phyloP scores from a whole-genome alignment of 1,140 invertebrate species.

The Ctenoplectra terminalis region DNA sequence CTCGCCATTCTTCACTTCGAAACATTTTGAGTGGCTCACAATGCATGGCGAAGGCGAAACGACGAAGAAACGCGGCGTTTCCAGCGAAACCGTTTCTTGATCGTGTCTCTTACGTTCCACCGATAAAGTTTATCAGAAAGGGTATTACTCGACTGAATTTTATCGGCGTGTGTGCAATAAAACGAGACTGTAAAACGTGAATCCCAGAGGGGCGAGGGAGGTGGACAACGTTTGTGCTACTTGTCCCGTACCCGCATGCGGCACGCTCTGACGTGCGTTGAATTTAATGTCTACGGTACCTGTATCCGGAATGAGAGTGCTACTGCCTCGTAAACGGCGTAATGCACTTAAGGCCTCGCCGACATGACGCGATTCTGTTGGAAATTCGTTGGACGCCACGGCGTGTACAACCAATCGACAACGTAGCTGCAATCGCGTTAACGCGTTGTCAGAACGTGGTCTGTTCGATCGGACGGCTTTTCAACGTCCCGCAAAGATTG shows the following conservation, averaged over 20 bases:
- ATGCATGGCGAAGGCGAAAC: neutral
- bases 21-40: neutral
- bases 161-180: constrained; percentile 43
- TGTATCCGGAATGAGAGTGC: constrained; percentile 38
- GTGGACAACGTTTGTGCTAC: constrained; percentile 27
- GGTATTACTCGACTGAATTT: constrained; percentile 35
- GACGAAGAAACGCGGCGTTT: neutral
- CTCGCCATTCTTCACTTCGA: neutral
- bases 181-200: constrained; percentile 31
- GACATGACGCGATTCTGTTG: constrained; percentile 42
- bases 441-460: constrained; percentile 30
- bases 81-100: constrained; percentile 6
- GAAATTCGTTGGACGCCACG: constrained; percentile 46
- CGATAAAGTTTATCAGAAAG: constrained; percentile 40
- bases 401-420: constrained; percentile 10
- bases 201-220: neutral
- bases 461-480: neutral
- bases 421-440: constrained; percentile 50
- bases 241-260: constrained; percentile 57
- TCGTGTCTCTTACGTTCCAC: neutral
- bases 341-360: constrained; percentile 53
- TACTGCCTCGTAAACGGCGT: constrained; percentile 49
- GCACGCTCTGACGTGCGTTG: constrained; percentile 48
- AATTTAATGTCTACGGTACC: constrained; percentile 58
- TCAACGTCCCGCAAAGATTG: constrained; percentile 20